phyloP scores from a whole-genome alignment of 2,113 vertebrate genomes.

The Oxygymnocypris stewartii region DNA sequence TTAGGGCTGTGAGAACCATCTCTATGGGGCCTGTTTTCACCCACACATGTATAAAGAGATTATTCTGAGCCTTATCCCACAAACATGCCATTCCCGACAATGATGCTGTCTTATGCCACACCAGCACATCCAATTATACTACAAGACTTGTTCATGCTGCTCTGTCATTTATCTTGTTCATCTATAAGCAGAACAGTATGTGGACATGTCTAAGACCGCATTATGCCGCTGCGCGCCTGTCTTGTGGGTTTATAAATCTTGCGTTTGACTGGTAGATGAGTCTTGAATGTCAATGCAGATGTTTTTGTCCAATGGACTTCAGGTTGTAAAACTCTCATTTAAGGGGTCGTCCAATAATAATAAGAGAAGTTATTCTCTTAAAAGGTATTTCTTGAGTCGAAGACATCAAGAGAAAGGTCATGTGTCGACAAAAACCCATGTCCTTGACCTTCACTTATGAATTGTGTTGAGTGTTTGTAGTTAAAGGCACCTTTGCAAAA shows the following conservation, averaged over 20 bases:
- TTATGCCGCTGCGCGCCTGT: not conserved
- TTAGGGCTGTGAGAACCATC: conserved; percentile 40
- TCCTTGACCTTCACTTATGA: not conserved
- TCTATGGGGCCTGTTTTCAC: conserved; percentile 52
- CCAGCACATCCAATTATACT: not conserved
- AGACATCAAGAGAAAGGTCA: not conserved
- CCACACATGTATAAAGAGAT: conserved; percentile 63
- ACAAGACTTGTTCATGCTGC: not conserved
- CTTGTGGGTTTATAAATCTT: conserved; percentile 19
- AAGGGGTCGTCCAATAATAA: not conserved
- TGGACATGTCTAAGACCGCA: not conserved
- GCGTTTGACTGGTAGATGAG: not conserved
- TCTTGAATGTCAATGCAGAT: not conserved
- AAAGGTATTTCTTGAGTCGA: not conserved
- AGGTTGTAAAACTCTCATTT: not conserved
- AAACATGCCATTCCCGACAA: conserved; percentile 54
- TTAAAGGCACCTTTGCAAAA: no score
- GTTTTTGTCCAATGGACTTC: not conserved
- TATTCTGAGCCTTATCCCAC: conserved; percentile 60
- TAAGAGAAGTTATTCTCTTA: not conserved
- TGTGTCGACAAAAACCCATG: not conserved
- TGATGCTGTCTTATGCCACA: conserved; percentile 55
- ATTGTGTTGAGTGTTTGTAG: no score
- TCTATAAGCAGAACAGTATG: not conserved
- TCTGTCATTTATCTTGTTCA: conserved; percentile 13